Evolutionary conservation across 2,113 vertebrate species (phyloP).

Genomic region (Colius striatus): DNA sequence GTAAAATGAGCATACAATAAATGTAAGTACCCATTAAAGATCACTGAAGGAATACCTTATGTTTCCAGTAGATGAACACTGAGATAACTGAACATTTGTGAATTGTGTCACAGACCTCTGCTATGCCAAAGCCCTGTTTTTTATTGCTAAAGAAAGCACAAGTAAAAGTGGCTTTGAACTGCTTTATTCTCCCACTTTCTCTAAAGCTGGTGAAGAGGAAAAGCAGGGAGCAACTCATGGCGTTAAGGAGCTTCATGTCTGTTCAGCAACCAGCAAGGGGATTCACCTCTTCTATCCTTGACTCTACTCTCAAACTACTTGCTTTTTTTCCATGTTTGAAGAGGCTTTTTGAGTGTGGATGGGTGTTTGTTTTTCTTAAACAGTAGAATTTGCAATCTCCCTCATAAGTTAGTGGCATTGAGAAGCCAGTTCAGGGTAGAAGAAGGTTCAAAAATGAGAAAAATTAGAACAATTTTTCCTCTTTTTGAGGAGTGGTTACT

Average conservation of each 20-base stretch:
- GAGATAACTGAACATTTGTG: slow-evolving; percentile 16
- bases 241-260: neutral
- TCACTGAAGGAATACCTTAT: slow-evolving; percentile 9
- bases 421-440: neutral
- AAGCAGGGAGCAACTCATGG: neutral
- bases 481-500: neutral
- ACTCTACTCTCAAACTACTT: neutral
- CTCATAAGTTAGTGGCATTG: neutral
- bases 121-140: neutral
- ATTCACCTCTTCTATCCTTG: neutral
- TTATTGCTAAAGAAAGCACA: neutral
- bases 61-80: neutral
- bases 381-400: neutral
- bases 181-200: neutral
- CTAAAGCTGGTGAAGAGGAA: neutral
- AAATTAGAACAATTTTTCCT: neutral
- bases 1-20: slow-evolving; percentile 23
- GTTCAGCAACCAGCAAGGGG: neutral
- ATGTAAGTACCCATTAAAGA: slow-evolving; percentile 20
- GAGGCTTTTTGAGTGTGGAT: neutral
- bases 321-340: neutral
- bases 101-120: neutral
- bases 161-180: slow-evolving; percentile 6
- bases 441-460: neutral
- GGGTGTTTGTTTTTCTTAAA: neutral